Base-by-base conservation (phyloP, 1,140 invertebrate species). In the Rhopalosiphum maidis region DNA sequence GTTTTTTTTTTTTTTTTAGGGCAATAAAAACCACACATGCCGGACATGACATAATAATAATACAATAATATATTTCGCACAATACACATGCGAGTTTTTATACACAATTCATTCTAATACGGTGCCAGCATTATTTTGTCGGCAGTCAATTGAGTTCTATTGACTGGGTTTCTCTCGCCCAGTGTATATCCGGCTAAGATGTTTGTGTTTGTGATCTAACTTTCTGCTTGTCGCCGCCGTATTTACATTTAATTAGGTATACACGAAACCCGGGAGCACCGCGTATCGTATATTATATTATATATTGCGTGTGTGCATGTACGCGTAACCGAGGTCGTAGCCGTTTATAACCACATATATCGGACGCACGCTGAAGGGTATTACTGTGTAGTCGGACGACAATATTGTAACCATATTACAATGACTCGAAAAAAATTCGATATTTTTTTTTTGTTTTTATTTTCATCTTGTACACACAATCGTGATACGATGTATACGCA, bases 71-170 rank as follows among this genome's bases (percentile, higher is more conserved):
- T 41, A 85, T 43, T 25, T 85, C 9, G 41, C 41, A 85, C 83
- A 43, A 85, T 37, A 41, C 18, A 77, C 37, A 43, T 41, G 37
- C 11, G 23, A 9, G 48, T 51, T 88, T n/a, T 88, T n/a, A 30
- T n/a, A 51, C 86, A 51, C 46, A 51, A 37, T 51, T 89, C 35
- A 48, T 89, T 89, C 21, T 54, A 89, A 89, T 89, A 89, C n/a
- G n/a, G 48, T n/a, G n/a, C 18, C 22, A n/a, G 87, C 43, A 87
- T 46, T 87, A 87, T 77, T n/a, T 87, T 48, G 43, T 87, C 18
- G 41, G 85, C 48, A 54, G 46, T 89, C 87, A 89, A 89, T 89
- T 89, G 21, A 89, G 35, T 89, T 54, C n/a, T 89, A 89, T 89
- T 89, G 87, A 54, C 87, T 89, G 87, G 87, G 87, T 51, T 4